Base-by-base conservation (phyloP, 1,140 invertebrate genomes). In the Drosophila sp. region DNA sequence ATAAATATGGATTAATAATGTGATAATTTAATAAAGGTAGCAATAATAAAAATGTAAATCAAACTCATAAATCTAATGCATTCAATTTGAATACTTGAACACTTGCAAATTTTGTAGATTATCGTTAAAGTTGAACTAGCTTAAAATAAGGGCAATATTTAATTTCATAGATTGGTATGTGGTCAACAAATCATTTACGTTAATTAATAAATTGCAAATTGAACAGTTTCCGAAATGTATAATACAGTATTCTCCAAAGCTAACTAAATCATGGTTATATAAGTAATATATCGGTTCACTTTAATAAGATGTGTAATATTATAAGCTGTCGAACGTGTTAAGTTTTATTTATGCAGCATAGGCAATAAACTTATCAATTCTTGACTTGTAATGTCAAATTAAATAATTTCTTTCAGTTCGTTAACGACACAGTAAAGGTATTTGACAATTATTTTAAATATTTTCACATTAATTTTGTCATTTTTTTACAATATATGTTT, bases 1-100 rank as follows among this genome's bases (percentile, higher is more conserved):
- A 51, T 62, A 56, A 38, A 27, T 46, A 34, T 40, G 27, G 9
- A 18, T 69, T 73, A 36, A 69, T 56, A 48, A 54, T 45, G 56
- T 67, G 63, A 36, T 73, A 54, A 73, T 67, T 56, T 54, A 25
- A 32, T 34, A 38, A 48, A 16, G n/a, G 18, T 21, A 21, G 41
- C 21, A 3, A 34, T 11, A 45, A 53, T 61, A 11, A 45, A 54
- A 56, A 71, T 71, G 50, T 32, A 57, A 71, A 71, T 56, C 11
- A n/a, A 7, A 9, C 11, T 13, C 0, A 18, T 29, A 8, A 50
- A 46, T 56, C 40, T 9, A 16, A 4, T 7, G 13, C 7, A 32
- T 29, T 32, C 16, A 43, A 29, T 56, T 7, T 6, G 8, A 16
- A 18, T 7, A 16, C 14, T 7, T 43, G 27, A 1, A n/a, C 25